A percentile compares a stretch with the other conserved stretches of the same genome.
phyloP scores from a whole-genome alignment of 2,888 invertebrate species.

The Ochlodes sylvanus region DNA sequence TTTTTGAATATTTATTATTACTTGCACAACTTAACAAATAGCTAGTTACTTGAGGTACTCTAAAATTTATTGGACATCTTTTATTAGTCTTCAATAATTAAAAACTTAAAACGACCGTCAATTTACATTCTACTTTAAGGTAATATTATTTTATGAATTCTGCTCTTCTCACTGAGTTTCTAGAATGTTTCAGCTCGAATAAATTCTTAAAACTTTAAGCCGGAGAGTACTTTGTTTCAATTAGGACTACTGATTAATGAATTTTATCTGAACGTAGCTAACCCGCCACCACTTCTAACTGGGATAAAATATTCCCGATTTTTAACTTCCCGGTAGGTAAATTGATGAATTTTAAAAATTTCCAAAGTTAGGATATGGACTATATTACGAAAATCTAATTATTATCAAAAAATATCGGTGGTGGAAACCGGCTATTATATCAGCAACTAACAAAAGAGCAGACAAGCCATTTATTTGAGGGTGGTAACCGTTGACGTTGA shows the following conservation, averaged over 20 bases:
- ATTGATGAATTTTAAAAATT: background rate
- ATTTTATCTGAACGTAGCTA: conserved; percentile 25
- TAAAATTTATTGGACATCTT: conserved; percentile 41
- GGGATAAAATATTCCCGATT: background rate
- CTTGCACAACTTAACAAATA: no score
- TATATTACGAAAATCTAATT: no score
- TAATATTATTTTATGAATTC: conserved; percentile 15
- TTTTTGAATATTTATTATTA: no score
- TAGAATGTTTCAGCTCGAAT: conserved; percentile 22
- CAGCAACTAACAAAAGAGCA: no score
- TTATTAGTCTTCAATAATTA: conserved; percentile 37
- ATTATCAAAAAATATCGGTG: no score
- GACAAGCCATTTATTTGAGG: no score
- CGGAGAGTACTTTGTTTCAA: conserved; percentile 27
- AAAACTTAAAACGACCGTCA: conserved; percentile 8
- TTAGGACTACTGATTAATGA: conserved; percentile 32
- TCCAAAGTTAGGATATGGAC: no score
- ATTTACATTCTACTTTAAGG: conserved; percentile 16
- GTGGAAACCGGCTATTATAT: no score
- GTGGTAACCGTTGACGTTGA: no score
- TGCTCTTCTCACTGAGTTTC: conserved; percentile 8
- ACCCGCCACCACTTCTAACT: background rate
- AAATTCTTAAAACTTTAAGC: conserved; percentile 24
- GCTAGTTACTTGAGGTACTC: no score
- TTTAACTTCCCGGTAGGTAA: background rate